These are phyloP conservation scores for Drosophila suzukii DNA, from an alignment of 1,140 invertebrate species.

Conservation along the genomic window DNA sequence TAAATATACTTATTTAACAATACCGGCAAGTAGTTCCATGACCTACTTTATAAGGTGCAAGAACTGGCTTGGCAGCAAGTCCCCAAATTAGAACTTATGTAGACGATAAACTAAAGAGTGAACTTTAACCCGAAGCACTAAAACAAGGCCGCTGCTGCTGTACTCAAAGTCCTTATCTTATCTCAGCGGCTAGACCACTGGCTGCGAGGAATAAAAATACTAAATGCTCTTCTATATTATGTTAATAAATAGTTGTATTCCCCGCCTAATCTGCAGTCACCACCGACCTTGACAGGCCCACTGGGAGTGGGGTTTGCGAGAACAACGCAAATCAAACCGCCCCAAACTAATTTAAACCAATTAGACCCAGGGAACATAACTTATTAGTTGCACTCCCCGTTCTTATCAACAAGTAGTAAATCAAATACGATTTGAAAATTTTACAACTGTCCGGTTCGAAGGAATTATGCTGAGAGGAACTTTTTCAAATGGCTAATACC, in stretches of 20 bases:
- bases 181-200: constrained; percentile 61
- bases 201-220: constrained; percentile 36
- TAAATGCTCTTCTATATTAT: constrained; percentile 3
- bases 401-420: constrained; percentile 24
- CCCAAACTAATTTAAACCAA: constrained; percentile 61
- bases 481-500: constrained; percentile 10
- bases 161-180: constrained; percentile 54
- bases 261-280: constrained; percentile 26
- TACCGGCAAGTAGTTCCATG: too few relatives aligned
- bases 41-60: constrained; percentile 50
- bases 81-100: neutral
- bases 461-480: constrained; percentile 23
- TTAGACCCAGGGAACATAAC: constrained; percentile 41
- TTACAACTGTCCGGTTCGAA: constrained; percentile 14
- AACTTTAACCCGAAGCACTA: constrained; percentile 46
- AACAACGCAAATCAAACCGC: constrained; percentile 53
- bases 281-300: constrained; percentile 49
- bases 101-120: constrained; percentile 37
- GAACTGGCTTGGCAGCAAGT: neutral
- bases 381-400: constrained; percentile 29
- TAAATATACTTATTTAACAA: too few relatives aligned
- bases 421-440: constrained; percentile 20
- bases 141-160: constrained; percentile 48
- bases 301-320: constrained; percentile 14
- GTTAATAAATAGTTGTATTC: constrained; percentile 37